Evolutionary conservation across 2,113 vertebrate species (phyloP).

Genomic region (Hoplias malabaricus): DNA sequence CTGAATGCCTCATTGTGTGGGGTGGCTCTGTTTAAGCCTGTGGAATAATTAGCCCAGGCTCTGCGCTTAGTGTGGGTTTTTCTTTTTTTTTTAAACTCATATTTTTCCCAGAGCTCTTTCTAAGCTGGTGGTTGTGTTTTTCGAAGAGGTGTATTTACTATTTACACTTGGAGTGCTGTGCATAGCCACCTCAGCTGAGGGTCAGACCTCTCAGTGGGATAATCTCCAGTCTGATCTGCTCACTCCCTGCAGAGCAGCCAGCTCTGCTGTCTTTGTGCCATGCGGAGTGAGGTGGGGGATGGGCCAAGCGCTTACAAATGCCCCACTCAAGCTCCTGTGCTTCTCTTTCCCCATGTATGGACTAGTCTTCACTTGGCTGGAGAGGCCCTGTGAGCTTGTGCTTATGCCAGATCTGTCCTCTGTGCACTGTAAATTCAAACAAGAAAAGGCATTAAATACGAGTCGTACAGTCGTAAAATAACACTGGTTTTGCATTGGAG

Average conservation of each 20-base stretch:
- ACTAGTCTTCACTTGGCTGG: constrained; percentile 30
- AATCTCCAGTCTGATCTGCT: constrained; percentile 54
- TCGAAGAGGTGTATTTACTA: constrained; percentile 47
- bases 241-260: constrained; percentile 1
- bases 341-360: constrained; percentile 45
- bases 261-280: constrained; percentile 33
- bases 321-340: constrained; percentile 4
- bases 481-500: background rate
- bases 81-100: constrained; percentile 46
- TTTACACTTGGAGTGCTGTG: constrained; percentile 42
- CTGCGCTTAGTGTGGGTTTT: background rate
- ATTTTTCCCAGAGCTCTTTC: constrained; percentile 37
- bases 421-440: background rate
- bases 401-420: constrained; percentile 11
- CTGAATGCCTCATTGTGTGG: constrained; percentile 37
- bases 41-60: constrained; percentile 24
- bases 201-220: constrained; percentile 49
- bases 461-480: background rate
- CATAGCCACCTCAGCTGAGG: constrained; percentile 44
- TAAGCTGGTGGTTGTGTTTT: constrained; percentile 27
- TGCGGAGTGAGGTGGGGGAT: constrained; percentile 5
- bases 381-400: constrained; percentile 25
- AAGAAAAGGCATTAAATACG: background rate
- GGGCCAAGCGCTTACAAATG: constrained; percentile 15
- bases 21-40: constrained; percentile 7